These are phyloP conservation scores for Gila robusta DNA, from an alignment of 2,797 vertebrate species.

Conservation along the genomic window DNA sequence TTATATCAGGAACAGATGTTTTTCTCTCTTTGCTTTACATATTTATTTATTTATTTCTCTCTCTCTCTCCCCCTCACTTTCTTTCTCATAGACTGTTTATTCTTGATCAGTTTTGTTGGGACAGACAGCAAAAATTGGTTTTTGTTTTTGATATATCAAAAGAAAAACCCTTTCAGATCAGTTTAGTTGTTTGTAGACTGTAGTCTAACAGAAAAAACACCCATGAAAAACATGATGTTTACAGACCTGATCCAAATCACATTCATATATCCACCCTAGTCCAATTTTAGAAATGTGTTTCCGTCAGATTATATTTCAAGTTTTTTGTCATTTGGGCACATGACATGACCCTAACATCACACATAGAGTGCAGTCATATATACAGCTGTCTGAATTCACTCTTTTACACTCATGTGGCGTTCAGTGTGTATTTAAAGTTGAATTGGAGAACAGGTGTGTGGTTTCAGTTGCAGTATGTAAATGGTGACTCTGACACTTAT, in stretches of 20 bases:
- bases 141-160: neutral
- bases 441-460: neutral
- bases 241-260: neutral
- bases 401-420: neutral
- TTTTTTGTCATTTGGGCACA: neutral
- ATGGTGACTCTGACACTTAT: neutral
- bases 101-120: neutral
- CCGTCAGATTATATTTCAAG: neutral
- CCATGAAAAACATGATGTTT: neutral
- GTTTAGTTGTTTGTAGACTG: neutral
- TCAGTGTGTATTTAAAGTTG: neutral
- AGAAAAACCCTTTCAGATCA: neutral
- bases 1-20: constrained; percentile 13
- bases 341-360: neutral
- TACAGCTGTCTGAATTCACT: neutral
- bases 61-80: no score
- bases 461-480: neutral
- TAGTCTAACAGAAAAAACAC: neutral
- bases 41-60: constrained; percentile 5
- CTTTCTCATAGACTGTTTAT: no score
- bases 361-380: neutral
- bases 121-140: neutral
- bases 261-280: neutral
- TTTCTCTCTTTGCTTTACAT: neutral
- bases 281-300: neutral